Percentiles rank a stretch among this genome's conserved stretches.
Evolutionary conservation across 2,797 vertebrate genomes (phyloP).

Genomic region (Carapus acus): DNA sequence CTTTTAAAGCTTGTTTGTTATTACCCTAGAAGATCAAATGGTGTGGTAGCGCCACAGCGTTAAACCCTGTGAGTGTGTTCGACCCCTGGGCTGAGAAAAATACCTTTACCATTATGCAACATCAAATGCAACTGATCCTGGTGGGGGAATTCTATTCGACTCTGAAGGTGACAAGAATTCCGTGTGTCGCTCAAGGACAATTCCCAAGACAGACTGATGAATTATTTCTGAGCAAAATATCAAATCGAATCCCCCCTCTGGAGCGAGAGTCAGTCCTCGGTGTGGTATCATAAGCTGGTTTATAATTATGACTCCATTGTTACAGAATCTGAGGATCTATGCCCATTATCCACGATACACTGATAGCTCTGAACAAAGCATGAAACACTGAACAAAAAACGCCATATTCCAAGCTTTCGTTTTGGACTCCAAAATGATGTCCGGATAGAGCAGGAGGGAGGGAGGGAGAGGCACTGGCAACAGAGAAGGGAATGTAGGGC

Average conservation of each 20-base stretch:
- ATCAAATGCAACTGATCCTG: conserved; percentile 17
- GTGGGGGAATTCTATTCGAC: conserved; percentile 8
- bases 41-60: conserved; percentile 18
- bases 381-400: too few relatives aligned
- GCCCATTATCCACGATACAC: conserved; percentile 32
- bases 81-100: conserved; percentile 29
- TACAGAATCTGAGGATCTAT: conserved; percentile 3
- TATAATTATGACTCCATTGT: conserved; percentile 28
- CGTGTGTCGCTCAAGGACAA: conserved; percentile 28
- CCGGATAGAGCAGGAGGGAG: conserved; percentile 21
- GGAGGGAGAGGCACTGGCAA: conserved; percentile 29
- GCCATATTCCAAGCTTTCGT: conserved; percentile 19
- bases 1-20: conserved; percentile 2
- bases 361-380: conserved; percentile 2
- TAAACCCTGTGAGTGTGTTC: conserved; percentile 24
- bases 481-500: conserved; percentile 58
- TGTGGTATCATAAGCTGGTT: conserved; percentile 29
- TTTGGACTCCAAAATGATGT: conserved; percentile 39
- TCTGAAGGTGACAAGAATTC: conserved; percentile 10
- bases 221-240: conserved; percentile 33
- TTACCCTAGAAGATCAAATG: conserved; percentile 22
- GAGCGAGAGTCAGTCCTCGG: conserved; percentile 35
- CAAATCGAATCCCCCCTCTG: conserved; percentile 17
- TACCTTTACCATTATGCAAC: conserved; percentile 14
- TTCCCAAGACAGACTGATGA: conserved; percentile 31